phyloP scores from a whole-genome alignment of 2,888 invertebrate genomes.

The Pheosia gnoma region DNA sequence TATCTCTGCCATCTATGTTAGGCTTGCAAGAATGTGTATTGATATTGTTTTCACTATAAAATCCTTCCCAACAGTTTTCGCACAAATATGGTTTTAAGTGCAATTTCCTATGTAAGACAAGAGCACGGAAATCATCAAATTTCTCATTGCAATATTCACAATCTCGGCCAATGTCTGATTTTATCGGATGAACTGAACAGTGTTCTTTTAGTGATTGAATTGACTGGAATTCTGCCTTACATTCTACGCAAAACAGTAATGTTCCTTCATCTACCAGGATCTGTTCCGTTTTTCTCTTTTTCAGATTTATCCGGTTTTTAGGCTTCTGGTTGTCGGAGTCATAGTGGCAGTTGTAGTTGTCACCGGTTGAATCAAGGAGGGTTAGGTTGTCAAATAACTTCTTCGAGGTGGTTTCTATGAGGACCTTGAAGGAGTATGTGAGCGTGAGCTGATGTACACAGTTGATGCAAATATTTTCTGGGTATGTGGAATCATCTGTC shows the following conservation, averaged over 20 bases:
- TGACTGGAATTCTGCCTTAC: slow-evolving; percentile 66
- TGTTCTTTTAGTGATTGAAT: slow-evolving; percentile 60
- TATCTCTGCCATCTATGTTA: slow-evolving; percentile 53
- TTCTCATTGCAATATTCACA: slow-evolving; percentile 78
- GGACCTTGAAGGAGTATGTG: slow-evolving; percentile 75
- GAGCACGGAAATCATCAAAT: slow-evolving; percentile 73
- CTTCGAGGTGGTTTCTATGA: slow-evolving; percentile 68
- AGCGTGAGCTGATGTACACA: slow-evolving; percentile 76
- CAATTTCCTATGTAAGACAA: slow-evolving; percentile 71
- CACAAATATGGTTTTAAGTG: slow-evolving; percentile 75
- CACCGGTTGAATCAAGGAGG: slow-evolving; percentile 48
- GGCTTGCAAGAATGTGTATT: slow-evolving; percentile 66
- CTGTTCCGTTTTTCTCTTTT: slow-evolving; percentile 41
- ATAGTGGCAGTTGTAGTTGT: slow-evolving; percentile 56
- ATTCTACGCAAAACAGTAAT: slow-evolving; percentile 71
- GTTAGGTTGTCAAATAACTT: slow-evolving; percentile 51
- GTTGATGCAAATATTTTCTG: slow-evolving; percentile 70
- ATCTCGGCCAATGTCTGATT: slow-evolving; percentile 63
- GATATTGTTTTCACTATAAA: slow-evolving; percentile 55
- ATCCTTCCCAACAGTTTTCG: slow-evolving; percentile 78
- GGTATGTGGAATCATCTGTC: slow-evolving; percentile 54
- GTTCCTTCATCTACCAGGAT: slow-evolving; percentile 41
- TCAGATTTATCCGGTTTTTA: slow-evolving; percentile 35
- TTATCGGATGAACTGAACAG: slow-evolving; percentile 64
- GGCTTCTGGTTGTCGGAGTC: slow-evolving; percentile 58